Evolutionary conservation across 2,113 vertebrate genomes (phyloP), one percentile per base, ranked within the genome.

Genomic region (Porphyrio hochstetteri): DNA sequence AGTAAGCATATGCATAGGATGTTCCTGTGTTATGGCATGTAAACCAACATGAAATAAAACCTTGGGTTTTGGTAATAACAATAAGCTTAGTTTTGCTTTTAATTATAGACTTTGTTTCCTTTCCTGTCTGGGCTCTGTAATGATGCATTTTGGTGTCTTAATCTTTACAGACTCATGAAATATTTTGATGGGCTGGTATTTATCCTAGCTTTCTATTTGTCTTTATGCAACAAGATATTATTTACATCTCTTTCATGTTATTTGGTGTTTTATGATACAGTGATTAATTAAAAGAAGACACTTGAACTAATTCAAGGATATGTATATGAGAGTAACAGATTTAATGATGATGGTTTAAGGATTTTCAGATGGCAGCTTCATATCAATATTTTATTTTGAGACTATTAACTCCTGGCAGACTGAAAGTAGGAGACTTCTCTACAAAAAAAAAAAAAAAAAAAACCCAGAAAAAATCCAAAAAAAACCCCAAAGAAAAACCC

Each of bases 31-130:
- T 95, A 85, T 63, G 27, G 25, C 18, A 60, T 7, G 5, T 70
- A 74, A 88, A 96, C 42, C 88, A 94, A 93, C 86, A 95, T 28
- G 75, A 88, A 96, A 90, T 82, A 96, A 94, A 85, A 48, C 48
- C 12, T 21, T 48, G 38, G 23, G 67, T 88, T 96, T 77, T 31
- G 27, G 42, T 48, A 95, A 71, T 90, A 95, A 78, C n/a, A 75
- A 40, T 82, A 36, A 31, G 40, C 87, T 88, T 95, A 74, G 42
- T 96, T 96, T 95, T 87, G 35, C 13, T 92, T 94, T 96, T 96
- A 90, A 60, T 95, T 72, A 68, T 53, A 74, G 4, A 33, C 31
- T 74, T 95, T 63, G 1, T 61, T 94, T 95, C 19, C 8, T 50
- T 89, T 83, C 56, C 56, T 40, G 3, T 50, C 59, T 90, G 81